These are phyloP conservation scores for Bombus impatiens DNA, from an alignment of 1,140 invertebrate species.

Conservation along the genomic window DNA sequence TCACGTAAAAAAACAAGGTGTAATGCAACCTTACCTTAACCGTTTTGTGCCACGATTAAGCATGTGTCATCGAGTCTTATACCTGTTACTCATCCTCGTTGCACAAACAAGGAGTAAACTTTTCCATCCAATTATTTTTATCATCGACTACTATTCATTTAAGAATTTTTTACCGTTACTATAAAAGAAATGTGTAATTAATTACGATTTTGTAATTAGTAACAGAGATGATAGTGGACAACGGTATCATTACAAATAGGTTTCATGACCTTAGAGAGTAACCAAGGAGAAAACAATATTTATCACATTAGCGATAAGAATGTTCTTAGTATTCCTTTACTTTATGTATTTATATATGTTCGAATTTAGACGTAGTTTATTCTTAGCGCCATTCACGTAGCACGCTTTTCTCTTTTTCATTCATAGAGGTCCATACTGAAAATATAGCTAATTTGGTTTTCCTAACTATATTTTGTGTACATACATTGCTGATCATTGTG, in stretches of 20 bases:
- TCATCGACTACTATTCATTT: neutral
- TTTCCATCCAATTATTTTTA: constrained; percentile 19
- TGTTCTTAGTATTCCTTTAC: constrained; percentile 3
- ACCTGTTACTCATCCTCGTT: constrained; percentile 56
- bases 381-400: neutral
- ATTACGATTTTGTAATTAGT: neutral
- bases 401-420: neutral
- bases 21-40: constrained; percentile 4
- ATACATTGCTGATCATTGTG: neutral
- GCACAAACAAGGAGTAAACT: constrained; percentile 47
- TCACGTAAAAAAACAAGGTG: neutral
- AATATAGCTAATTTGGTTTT: neutral
- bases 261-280: constrained; percentile 24
- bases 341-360: constrained; percentile 36
- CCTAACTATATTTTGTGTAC: no score
- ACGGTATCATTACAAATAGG: neutral
- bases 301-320: constrained; percentile 28
- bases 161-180: neutral
- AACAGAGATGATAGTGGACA: neutral
- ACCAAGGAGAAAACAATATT: constrained; percentile 49
- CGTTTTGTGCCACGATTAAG: constrained; percentile 10
- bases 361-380: neutral
- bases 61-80: constrained; percentile 52
- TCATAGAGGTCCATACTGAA: neutral
- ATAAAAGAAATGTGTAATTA: neutral